These are phyloP conservation scores for Stenichneumon culpator DNA, from an alignment of 2,888 invertebrate species.

Conservation along the genomic window DNA sequence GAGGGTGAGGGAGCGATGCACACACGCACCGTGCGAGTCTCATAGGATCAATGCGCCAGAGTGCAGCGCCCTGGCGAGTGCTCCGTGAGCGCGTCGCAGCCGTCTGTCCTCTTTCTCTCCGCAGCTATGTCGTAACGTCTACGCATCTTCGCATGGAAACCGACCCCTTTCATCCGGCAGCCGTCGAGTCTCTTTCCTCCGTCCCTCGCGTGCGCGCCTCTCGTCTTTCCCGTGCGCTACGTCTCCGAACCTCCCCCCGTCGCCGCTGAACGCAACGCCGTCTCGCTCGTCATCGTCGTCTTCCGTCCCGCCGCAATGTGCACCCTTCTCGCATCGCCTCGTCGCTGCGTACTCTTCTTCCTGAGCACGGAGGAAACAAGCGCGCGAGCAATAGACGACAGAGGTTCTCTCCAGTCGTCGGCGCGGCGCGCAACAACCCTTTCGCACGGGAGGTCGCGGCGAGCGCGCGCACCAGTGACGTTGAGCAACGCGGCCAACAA, in stretches of 20 bases:
- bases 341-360: conserved; percentile 36
- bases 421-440: conserved; percentile 7
- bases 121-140: conserved; percentile 65
- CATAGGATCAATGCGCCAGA: conserved; percentile 83
- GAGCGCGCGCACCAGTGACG: conserved; percentile 12
- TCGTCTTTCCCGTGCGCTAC: conserved; percentile 54
- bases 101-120: conserved; percentile 37
- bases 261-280: conserved; percentile 21
- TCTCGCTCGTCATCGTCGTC: conserved; percentile 54
- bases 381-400: conserved; percentile 6
- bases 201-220: conserved; percentile 12
- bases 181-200: conserved; percentile 72
- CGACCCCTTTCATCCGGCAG: conserved; percentile 69
- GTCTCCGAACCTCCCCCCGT: conserved; percentile 54
- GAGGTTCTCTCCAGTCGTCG: conserved; percentile 19
- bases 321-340: conserved; percentile 55
- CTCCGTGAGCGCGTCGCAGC: conserved; percentile 74
- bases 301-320: conserved; percentile 53
- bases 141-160: conserved; percentile 82
- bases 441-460: conserved; percentile 2
- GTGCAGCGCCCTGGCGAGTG: conserved; percentile 84
- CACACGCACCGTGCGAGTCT: conserved; percentile 77
- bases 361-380: neutral
- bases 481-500: conserved; percentile 20
- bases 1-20: conserved; percentile 71